Evolutionary conservation across 2,113 vertebrate genomes (phyloP), one percentile per base, ranked within the genome.

Genomic region (Caretta caretta): DNA sequence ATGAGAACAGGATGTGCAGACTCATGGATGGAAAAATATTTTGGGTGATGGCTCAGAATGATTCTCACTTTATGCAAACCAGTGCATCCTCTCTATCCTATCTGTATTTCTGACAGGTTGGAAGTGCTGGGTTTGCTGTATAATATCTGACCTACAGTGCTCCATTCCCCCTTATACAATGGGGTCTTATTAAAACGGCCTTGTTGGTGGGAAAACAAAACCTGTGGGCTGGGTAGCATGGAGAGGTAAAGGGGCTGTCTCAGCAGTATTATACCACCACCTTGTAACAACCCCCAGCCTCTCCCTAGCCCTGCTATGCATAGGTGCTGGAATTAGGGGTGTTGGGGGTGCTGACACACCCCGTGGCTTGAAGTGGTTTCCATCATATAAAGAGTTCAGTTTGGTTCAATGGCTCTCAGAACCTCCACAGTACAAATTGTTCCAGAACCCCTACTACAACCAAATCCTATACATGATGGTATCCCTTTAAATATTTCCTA

Each of bases 41-140:
- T 53, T 72, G 80, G 53, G 82, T 88, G 22, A 38, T 69, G 92
- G 29, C 8, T 69, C 84, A 95, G 84, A 8, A 48, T 9, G 16
- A 3, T 16, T 35, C 78, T 51, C 83, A 83, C 10, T 86, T 88
- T 54, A 46, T 29, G 19, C 79, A 10, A 57, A n/a, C 35, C 84
- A 81, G 42, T 49, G 35, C 42, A 51, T 24, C 8, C 42, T 56
- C 12, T 86, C 81, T 57, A n/a, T 90, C 53, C 54, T 16, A 14
- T 75, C 81, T 86, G 13, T 69, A 38, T 0, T 7, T 51, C 53
- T 87, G 50, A 46, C 69, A 76, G 25, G 38, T 46, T 42, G 84
- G 48, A 56, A 78, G 48, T 72, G 54, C 50, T 86, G 48, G 50
- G 49, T 14, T 27, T 76, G 20, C 22, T 76, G 22, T 46, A 42